Evolutionary conservation across 2,113 vertebrate species (phyloP), one percentile per base, ranked within the genome.

Genomic region (Perca flavescens): DNA sequence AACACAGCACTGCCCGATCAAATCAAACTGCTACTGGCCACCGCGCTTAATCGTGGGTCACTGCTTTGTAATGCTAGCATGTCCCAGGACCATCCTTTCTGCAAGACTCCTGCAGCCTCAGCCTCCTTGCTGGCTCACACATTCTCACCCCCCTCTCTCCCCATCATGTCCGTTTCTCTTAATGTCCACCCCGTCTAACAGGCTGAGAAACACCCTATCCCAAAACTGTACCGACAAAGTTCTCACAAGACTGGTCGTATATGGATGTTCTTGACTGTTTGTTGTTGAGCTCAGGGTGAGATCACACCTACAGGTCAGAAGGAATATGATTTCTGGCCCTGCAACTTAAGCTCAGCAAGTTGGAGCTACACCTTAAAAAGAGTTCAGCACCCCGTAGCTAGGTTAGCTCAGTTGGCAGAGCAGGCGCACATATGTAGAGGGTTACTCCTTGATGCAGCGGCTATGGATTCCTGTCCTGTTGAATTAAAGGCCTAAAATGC

Each of bases 11-110:
- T 70, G 86, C 74, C 85, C 80, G 86, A 93, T 94, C 93, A 93
- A 94, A 95, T 92, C 93, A 94, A 92, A 94, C 93, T 80, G 91
- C 94, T 93, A 85, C 92, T 89, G 92, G 90, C 90, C 58, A 14
- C 74, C 53, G 47, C 22, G 21, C 61, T 92, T 92, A 94, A 79
- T 88, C 77, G 74, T 70, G 85, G 92, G 88, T 94, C 93, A 92
- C 74, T 86, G 91, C 86, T 86, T 86, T 73, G 40, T 80, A 88
- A 92, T 80, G 74, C 74, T 40, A 80, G 75, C 66, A 65, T 61
- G 65, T 71, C 72, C 58, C 50, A 67, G 65, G 79, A 84, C 49
- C 66, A 73, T 76, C 74, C 69, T 78, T 50, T 69, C 69, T 73
- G 63, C 31, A 25, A 62, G 64, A 36, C 46, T 66, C 74, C 61